These are phyloP conservation scores for Nezara viridula DNA, from an alignment of 2,888 invertebrate genomes.

Conservation along the genomic window DNA sequence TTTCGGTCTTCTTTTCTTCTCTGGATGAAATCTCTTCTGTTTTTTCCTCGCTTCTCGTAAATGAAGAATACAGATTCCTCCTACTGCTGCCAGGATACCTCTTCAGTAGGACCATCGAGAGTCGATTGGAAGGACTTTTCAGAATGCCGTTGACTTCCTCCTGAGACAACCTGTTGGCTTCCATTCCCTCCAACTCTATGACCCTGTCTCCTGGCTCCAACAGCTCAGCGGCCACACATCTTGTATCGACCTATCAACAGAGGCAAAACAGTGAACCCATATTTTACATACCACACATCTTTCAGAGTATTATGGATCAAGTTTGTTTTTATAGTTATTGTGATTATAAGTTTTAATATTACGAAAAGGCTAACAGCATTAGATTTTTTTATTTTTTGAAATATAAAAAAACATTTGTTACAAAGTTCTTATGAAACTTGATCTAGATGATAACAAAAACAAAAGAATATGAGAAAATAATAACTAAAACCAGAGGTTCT, in stretches of 20 bases:
- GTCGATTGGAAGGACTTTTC: conserved; percentile 63
- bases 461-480: too few species aligned
- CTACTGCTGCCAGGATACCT: conserved; percentile 40
- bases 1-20: conserved; percentile 48
- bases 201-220: conserved; percentile 66
- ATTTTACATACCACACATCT: too few species aligned
- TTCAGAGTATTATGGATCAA: too few species aligned
- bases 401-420: too few species aligned
- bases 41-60: background rate
- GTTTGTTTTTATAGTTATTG: too few species aligned
- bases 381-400: too few species aligned
- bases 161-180: conserved; percentile 64
- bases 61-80: background rate
- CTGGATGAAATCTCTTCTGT: background rate
- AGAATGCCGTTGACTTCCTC: conserved; percentile 64
- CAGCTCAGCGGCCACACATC: conserved; percentile 65
- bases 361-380: too few species aligned
- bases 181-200: conserved; percentile 66
- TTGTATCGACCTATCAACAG: conserved; percentile 64
- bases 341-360: too few species aligned
- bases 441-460: too few species aligned
- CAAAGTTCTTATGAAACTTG: too few species aligned
- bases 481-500: too few species aligned
- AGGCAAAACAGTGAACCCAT: background rate
- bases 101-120: conserved; percentile 65